Base-by-base conservation (phyloP, 2,888 invertebrate genomes). In the Eristalis arbustorum region DNA sequence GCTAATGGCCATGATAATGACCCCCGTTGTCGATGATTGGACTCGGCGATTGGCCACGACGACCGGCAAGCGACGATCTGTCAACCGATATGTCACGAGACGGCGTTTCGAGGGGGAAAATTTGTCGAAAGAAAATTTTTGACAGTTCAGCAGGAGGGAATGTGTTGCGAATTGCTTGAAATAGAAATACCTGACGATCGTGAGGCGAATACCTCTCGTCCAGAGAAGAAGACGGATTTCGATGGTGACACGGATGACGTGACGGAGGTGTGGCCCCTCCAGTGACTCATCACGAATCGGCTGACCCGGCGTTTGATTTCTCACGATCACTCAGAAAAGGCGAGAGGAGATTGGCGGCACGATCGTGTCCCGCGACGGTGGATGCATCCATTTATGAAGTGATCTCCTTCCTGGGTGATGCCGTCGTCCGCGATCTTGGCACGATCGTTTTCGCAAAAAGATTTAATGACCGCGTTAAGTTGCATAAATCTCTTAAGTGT, bases 1-100 rank as follows among this genome's bases (percentile, higher is more conserved):
- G 76, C 72, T 76, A 84, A 84, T 72, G 28, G 18, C 72, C 63
- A 73, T 81, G 84, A 81, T 74, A 84, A 74, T 84, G 84, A 84
- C 79, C 84, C 62, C 81, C 2, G 40, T 31, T 14, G 56, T 69
- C 40, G 62, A 71, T 81, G 69, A 81, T 75, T 66, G 64, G 13
- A 80, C 49, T 69, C 64, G 14, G 37, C 40, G 61, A 61, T 62
- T 18, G 56, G 34, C 34, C 22, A 22, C 57, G 57, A 57, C 31
- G 69, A 42, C 14, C 68, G 23, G 62, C 56, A 18, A 49, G 71
- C 59, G 77, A 40, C 59, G 77, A 40, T 77, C 57, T 74, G 73
- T 68, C 77, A 75, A 71, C 56, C 62, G 66, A 59, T 49, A 28
- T 23, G 83, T 64, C 75, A 66, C 49, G 49, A 57, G 68, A 74